Percentiles rank a stretch among this genome's conserved stretches.
phyloP scores from a whole-genome alignment of 2,797 vertebrate species.

The Sebastes hubbsi region DNA sequence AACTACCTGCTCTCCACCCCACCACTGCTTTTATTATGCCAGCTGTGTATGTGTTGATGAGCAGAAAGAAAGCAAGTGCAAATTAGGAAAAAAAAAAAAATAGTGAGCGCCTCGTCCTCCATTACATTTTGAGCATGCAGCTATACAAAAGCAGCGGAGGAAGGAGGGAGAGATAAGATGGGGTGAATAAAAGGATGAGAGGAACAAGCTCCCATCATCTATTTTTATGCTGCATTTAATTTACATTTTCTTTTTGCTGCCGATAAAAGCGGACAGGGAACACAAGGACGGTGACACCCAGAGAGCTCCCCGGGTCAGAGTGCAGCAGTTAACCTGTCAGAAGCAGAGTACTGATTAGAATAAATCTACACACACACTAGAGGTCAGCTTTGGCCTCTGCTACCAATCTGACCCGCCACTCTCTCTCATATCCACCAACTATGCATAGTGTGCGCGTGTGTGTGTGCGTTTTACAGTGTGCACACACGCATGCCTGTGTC shows the following conservation, averaged over 20 bases:
- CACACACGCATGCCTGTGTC: background rate
- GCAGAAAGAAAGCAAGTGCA: background rate
- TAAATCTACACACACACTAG: slow-evolving; percentile 86
- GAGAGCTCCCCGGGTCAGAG: slow-evolving; percentile 80
- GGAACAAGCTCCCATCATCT: slow-evolving; percentile 87
- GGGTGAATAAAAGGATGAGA: slow-evolving; percentile 72
- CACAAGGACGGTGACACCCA: slow-evolving; percentile 85
- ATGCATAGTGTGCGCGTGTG: background rate
- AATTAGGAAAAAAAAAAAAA: slow-evolving; percentile 4
- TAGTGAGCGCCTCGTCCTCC: slow-evolving; percentile 10
- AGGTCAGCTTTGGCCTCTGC: slow-evolving; percentile 82
- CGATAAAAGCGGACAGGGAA: slow-evolving; percentile 85
- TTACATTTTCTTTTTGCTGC: slow-evolving; percentile 85
- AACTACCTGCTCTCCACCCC: slow-evolving; percentile 22
- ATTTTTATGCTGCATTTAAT: slow-evolving; percentile 87
- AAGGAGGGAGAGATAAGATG: slow-evolving; percentile 46
- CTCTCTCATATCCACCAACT: slow-evolving; percentile 23
- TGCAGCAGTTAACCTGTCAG: slow-evolving; percentile 87
- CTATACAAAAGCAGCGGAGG: slow-evolving; percentile 18
- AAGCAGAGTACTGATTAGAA: slow-evolving; percentile 87
- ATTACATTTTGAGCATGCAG: slow-evolving; percentile 56
- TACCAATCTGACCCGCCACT: slow-evolving; percentile 75
- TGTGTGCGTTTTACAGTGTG: background rate
- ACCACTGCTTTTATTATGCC: slow-evolving; percentile 11
- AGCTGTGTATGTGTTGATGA: slow-evolving; percentile 1